Conservation (phyloP, 92 coral and sea anemone genomes). For the Nematostella vectensis region DNA sequence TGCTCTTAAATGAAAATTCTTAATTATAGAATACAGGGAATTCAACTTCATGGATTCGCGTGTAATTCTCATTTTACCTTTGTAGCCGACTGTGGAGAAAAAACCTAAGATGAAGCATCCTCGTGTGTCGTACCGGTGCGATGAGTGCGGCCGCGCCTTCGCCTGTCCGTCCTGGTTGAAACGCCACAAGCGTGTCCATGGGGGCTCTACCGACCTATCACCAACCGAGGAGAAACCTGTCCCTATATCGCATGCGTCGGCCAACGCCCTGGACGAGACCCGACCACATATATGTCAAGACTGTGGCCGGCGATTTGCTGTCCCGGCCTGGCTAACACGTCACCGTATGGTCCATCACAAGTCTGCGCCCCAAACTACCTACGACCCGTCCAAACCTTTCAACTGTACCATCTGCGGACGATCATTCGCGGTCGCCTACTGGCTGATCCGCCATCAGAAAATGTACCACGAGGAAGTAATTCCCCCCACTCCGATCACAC, state of each 20-base stretch:
- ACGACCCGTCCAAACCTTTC: constrained; percentile 10
- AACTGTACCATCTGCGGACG: constrained; percentile 23
- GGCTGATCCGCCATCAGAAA: constrained; percentile 24
- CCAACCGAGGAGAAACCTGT: neutral
- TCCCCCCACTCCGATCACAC: neutral
- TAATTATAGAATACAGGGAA: no score
- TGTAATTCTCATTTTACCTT: neutral
- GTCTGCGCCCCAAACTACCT: neutral
- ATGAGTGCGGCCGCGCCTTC: constrained; percentile 10
- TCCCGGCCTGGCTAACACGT: constrained; percentile 31
- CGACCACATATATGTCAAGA: constrained; percentile 23
- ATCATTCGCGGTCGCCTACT: constrained; percentile 19
- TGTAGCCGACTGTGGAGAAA: neutral
- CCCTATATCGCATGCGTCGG: neutral
- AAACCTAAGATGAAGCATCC: constrained; percentile 3
- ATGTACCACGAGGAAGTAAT: neutral
- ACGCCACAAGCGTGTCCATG: constrained; percentile 22
- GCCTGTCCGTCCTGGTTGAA: constrained; percentile 32
- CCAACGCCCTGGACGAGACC: neutral
- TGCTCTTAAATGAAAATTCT: no score
- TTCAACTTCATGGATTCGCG: no score
- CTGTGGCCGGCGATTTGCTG: constrained; percentile 29
- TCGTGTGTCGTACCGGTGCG: constrained; percentile 19
- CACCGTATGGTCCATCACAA: constrained; percentile 19
- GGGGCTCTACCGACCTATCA: neutral